These are phyloP conservation scores for Xiphorhynchus elegans DNA, from an alignment of 2,113 vertebrate genomes.

Conservation along the genomic window DNA sequence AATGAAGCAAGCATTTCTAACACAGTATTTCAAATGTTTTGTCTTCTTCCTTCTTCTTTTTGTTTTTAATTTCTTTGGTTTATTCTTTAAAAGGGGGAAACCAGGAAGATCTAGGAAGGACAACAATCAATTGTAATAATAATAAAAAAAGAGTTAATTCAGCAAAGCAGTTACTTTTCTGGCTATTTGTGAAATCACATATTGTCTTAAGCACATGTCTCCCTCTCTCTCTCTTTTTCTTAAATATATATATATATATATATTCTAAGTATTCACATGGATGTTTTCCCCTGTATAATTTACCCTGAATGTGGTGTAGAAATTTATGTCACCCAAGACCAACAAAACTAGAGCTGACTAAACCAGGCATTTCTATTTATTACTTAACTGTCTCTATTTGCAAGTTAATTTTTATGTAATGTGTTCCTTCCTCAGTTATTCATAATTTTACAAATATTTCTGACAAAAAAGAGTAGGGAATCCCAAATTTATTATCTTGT, in stretches of 20 bases:
- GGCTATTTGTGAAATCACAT: not conserved
- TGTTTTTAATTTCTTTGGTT: not conserved
- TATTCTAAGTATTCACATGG: not conserved
- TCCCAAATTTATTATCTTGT: not conserved
- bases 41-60: not conserved
- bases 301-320: not conserved
- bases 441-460: not conserved
- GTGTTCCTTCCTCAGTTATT: accelerated
- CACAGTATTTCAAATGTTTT: not conserved
- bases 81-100: not conserved
- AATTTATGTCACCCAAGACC: not conserved
- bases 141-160: not conserved
- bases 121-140: not conserved
- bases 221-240: not conserved
- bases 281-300: not conserved
- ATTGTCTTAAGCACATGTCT: not conserved
- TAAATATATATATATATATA: not conserved
- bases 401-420: not conserved
- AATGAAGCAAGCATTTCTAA: not conserved
- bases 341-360: not conserved
- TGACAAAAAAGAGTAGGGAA: not conserved
- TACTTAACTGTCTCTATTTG: not conserved
- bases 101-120: not conserved
- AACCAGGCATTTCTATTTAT: not conserved
- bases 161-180: not conserved